Evolutionary conservation across 2,888 invertebrate genomes (phyloP), one percentile per base, ranked within the genome.

Genomic region (Pyrocoelia pectoralis): DNA sequence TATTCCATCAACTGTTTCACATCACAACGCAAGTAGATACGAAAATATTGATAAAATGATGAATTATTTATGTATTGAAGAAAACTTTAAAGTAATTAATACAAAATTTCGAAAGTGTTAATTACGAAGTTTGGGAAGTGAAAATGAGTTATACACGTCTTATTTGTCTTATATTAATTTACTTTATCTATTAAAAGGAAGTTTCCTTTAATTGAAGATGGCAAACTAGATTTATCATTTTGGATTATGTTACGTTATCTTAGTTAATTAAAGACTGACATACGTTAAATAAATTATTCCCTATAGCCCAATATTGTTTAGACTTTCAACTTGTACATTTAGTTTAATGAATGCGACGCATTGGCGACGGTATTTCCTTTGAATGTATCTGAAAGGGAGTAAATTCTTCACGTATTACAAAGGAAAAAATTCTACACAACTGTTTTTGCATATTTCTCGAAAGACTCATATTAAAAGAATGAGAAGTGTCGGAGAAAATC

Each of bases 181-280:
- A 33, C 33, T 33, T n/a, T 6, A 33, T 10, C 33, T 33, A 33
- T 33, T 33, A 24, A 33, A 33, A 33, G 10, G 33, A n/a, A n/a
- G n/a, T 33, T n/a, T 33, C 33, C 8, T 2, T 33, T n/a, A 33
- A n/a, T 10, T n/a, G 33, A 33, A 33, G 33, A 33, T 2, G 2
- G 33, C 9, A 33, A 33, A 8, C 2, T n/a, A n/a, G 3, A 33
- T 33, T 33, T 33, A 33, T 33, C 33, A 33, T 33, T 33, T 8
- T n/a, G n/a, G 33, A 5, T 24, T 24, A 3, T 24, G 4, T 33
- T n/a, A 33, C 3, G 33, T 33, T 33, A 33, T n/a, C 33, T 33
- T 33, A 33, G 33, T 33, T 33, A 33, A 33, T 33, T 33, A 33
- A 33, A n/a, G 33, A 33, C 33, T n/a, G 33, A 33, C 33, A 33